Evolutionary conservation across 1,140 invertebrate genomes (phyloP), one percentile per base, ranked within the genome.

Genomic region (Drosophila pallidifrons): DNA sequence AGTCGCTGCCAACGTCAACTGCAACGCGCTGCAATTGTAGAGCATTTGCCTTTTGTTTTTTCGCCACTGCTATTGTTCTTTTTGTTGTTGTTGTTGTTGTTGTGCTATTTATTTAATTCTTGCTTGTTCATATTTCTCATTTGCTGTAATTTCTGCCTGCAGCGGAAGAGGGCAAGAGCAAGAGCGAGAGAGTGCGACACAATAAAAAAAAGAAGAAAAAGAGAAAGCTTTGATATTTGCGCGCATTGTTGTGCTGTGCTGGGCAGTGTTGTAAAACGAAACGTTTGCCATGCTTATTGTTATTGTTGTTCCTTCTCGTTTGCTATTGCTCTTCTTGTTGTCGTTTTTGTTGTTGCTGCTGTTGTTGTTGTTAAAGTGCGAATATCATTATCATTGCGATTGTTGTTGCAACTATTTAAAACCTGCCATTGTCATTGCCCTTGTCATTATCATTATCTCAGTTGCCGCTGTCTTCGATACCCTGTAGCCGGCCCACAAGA

Each of bases 101-200:
- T 79, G 61, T 51, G 63, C 65, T 82, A 85, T 73, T 86, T 86
- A 87, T 87, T 86, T 79, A 82, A 86, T 86, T 86, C 81, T 67
- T 70, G 66, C 70, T 78, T 35, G 61, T 79, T 81, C 79, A 57
- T 46, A 77, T 79, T 83, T 83, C 68, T 59, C 73, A 77, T 86
- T 86, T 79, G 71, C 75, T n/a, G 47, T 87, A 87, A 82, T 87
- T 86, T 87, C 64, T 52, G 75, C 68, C 51, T 51, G 25, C n/a
- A 75, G 67, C 38, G 30, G n/a, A 10, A 43, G 25, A 46, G 32
- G 2, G 35, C 35, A 45, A 35, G 2, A 28, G 35, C 35, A 8
- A 68, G 6, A 45, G 35, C 15, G 25, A 25, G 15, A 30, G 60
- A 51, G 57, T 30, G 13, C 11, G 49, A 11, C 7, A 57, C 35